These are phyloP conservation scores for Dichetophora obliterata DNA, from an alignment of 2,888 invertebrate species.

Conservation along the genomic window DNA sequence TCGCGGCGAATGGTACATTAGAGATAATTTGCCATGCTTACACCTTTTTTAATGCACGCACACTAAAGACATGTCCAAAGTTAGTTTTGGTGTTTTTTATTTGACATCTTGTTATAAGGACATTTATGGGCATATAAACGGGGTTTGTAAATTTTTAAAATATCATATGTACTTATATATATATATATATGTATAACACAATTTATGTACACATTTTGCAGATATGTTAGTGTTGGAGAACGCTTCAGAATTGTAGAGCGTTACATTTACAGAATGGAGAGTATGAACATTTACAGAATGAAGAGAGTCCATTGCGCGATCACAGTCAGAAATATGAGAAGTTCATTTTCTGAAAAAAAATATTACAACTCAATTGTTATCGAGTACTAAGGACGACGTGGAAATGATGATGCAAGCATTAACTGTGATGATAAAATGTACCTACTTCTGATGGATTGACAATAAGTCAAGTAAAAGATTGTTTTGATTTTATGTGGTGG, in stretches of 20 bases:
- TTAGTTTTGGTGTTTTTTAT: constrained; percentile 28
- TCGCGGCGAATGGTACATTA: constrained; percentile 24
- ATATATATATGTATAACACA: background rate
- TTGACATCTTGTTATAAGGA: constrained; percentile 23
- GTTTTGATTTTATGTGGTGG: too few species aligned
- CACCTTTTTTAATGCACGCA: background rate
- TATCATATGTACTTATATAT: background rate
- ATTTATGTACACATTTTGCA: constrained; percentile 23
- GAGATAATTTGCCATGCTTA: background rate
- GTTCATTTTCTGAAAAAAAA: constrained; percentile 68
- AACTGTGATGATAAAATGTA: constrained; percentile 23
- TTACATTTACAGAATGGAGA: constrained; percentile 35
- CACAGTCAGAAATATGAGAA: constrained; percentile 68
- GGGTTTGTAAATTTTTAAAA: constrained; percentile 10
- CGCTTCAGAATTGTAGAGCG: constrained; percentile 27
- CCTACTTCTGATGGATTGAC: background rate
- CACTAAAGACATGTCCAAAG: constrained; percentile 28
- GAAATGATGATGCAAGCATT: constrained; percentile 27
- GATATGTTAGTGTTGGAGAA: constrained; percentile 31
- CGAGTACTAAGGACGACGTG: constrained; percentile 38
- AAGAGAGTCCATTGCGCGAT: constrained; percentile 61
- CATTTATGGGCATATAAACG: background rate
- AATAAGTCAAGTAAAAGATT: too few species aligned
- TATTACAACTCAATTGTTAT: constrained; percentile 63
- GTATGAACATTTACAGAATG: constrained; percentile 32